Evolutionary conservation across 2,888 invertebrate species (phyloP), one percentile per base, ranked within the genome.

Genomic region (Operophtera brumata): DNA sequence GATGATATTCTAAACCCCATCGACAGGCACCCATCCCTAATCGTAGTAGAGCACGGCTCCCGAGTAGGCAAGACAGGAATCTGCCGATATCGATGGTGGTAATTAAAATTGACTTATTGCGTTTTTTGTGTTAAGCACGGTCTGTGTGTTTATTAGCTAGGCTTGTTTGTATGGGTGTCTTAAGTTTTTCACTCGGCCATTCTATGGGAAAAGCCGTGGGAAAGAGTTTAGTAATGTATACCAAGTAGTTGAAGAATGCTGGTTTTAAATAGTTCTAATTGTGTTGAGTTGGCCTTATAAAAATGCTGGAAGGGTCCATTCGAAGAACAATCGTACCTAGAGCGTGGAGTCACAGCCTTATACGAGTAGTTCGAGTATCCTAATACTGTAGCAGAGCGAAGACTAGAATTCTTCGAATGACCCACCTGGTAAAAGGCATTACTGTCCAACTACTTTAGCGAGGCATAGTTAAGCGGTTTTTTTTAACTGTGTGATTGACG

Each of bases 41-140:
- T 25, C 51, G 54, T 72, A 77, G 82, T 84, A 82, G 78, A 80
- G 82, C 81, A 80, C 82, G 73, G 86, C 86, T 85, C 81, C 86
- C 83, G 80, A 80, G 79, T 84, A 84, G 83, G 82, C 80, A 89
- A 89, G 88, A 84, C 86, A 80, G 83, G 89, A 86, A 88, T 89
- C 87, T 84, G 81, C 81, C 82, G 86, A 89, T 89, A 89, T 88
- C 86, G 87, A 83, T 73, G 78, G 74, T 75, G 77, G 87, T 89
- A 90, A 90, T 90, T 89, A 90, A 89, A 89, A 87, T 85, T 84
- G 89, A 89, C 86, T 86, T 87, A 87, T 86, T 86, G 86, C 84
- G 80, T 76, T n/a, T n/a, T n/a, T 70, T 75, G 74, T 69, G 69
- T 72, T 77, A 70, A 65, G 67, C 65, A 62, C 69, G 62, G 66